Conservation (phyloP, 2,113 vertebrate genomes). For the Danionella cerebrum region DNA sequence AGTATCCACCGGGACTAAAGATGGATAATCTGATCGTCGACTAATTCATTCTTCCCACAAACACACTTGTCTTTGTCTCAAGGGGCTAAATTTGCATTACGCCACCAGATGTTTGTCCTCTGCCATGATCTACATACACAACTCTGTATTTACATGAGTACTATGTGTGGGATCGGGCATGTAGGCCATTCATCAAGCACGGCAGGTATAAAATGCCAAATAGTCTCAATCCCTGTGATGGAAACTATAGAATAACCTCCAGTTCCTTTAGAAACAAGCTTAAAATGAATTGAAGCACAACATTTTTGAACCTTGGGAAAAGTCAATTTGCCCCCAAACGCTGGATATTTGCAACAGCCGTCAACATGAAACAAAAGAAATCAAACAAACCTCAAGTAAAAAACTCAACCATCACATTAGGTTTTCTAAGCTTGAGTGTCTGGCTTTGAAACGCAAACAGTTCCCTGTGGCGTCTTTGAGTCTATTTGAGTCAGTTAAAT, state of each 20-base stretch:
- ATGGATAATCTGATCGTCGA: constrained; percentile 18
- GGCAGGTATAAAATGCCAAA: neutral
- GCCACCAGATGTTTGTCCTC: constrained; percentile 12
- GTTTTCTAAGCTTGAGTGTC: constrained; percentile 4
- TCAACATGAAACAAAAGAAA: neutral
- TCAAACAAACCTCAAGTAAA: neutral
- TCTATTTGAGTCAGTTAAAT: constrained; percentile 3
- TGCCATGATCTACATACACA: constrained; percentile 10
- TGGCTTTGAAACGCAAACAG: constrained; percentile 16
- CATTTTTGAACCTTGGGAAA: neutral
- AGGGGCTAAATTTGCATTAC: constrained; percentile 7
- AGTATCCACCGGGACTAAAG: neutral
- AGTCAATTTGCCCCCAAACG: neutral
- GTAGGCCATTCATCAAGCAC: constrained; percentile 6
- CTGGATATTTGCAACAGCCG: neutral
- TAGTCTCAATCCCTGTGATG: neutral
- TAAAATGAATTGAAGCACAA: neutral
- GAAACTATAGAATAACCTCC: neutral
- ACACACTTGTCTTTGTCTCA: constrained; percentile 10
- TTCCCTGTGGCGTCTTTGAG: neutral
- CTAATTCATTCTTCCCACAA: constrained; percentile 11
- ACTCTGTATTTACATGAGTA: constrained; percentile 18
- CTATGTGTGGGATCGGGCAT: neutral
- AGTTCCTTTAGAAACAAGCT: neutral
- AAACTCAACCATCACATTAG: constrained; percentile 6